Base-by-base conservation (phyloP, 2,113 vertebrate species). In the Gila orcuttii region DNA sequence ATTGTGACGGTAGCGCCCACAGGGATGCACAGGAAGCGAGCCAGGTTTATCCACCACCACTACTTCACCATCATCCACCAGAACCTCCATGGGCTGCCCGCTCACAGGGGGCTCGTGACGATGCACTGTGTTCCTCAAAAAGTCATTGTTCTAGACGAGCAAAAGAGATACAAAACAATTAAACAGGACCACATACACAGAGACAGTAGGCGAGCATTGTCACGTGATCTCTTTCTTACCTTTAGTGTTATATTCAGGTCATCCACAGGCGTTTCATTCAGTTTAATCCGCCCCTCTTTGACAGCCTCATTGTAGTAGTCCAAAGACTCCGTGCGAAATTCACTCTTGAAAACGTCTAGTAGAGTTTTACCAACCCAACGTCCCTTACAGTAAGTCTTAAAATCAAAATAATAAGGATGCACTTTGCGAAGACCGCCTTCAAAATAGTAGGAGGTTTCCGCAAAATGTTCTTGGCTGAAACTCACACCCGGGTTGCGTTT, bases 41-140 rank as follows among this genome's bases (percentile, higher is more conserved):
- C 98, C 96, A 0, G 98, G 98, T 80, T 99, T 99, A 91, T 99
- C 95, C 19, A 99, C 96, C 11, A 99, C 98, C 2, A 99, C 96
- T 76, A 99, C 91, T 19, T 98, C 95, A 0, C 97, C 93, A 0
- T 97, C 93, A 83, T 99, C 95, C 6, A 91, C 96, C 80, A 99
- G 88, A 33, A 99, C 90, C 80, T 94, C 91, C 87, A 99, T 81
- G 0, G 96, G 94, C 42, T 92, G 93, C 11, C 95, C 94, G 0
- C 95, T 96, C 1, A 99, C 98, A 0, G 98, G 98, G 0, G 98
- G 98, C 91, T 99, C 98, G 0, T 99, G 98, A 23, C 98, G 97
- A 84, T 99, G 98, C 42, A 99, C 96, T 0, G 96, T 99, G 89
- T 99, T 99, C 91, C 91, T 93, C 80, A 99, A 93, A 82, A 95